Evolutionary conservation across 2,888 invertebrate species (phyloP), one percentile per base, ranked within the genome.

Genomic region (Malacosoma neustria): DNA sequence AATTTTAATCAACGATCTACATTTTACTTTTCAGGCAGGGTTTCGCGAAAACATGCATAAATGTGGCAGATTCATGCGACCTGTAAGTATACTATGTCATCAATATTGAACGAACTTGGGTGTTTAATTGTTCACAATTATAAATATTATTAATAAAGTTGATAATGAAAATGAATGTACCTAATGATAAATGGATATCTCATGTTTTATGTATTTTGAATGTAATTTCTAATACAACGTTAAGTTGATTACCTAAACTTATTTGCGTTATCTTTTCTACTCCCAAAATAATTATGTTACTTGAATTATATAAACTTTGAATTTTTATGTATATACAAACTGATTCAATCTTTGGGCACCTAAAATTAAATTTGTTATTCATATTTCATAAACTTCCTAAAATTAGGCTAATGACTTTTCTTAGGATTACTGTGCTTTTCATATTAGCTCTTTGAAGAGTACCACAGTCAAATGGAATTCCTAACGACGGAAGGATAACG

Each of bases 401-500:
- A 39, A 45, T 45, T 54, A 62, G 43, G 42, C 61, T 84, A 87
- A 62, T 88, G 87, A 42, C 68, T 75, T 67, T 93, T 94, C 79
- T 93, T 94, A 36, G 89, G 86, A 70, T 92, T 93, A 36, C 89
- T 82, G 29, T 94, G 80, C 58, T 91, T 92, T 67, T 97, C 97
- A 62, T 98, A 98, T 88, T 97, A 97, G 72, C 92, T 92, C 79
- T 98, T 98, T 62, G 97, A 97, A 14, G 94, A 92, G 81, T 91
- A 96, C 98, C 98, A 99, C 45, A 99, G 88, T 29, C 93, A 72
- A 96, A 95, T 40, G 98, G 98, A 70, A 99, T 97, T 32, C 93
- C 94, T 33, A 99, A 87, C 2, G 98, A 97, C 3, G 98, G 98
- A 30, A 98, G 87, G 14, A 97, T 95, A 97, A 99, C 97, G 38